phyloP scores from a whole-genome alignment of 2,113 vertebrate species.

The Lethenteron reissneri region DNA sequence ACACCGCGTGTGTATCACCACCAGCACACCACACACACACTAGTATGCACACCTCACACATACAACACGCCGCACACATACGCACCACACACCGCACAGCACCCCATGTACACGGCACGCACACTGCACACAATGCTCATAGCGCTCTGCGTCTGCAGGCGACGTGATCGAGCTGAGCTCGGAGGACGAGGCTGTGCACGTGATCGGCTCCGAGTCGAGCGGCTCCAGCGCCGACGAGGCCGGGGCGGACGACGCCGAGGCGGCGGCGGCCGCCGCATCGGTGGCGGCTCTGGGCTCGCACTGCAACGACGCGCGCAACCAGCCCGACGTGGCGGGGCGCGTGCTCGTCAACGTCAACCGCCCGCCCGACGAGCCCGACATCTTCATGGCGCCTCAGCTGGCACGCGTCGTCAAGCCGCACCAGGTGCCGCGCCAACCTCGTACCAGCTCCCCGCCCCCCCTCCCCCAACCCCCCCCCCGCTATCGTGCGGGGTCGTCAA shows the following conservation, averaged over 20 bases:
- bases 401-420: slow-evolving; percentile 88
- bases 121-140: background rate
- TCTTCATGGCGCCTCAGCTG: slow-evolving; percentile 73
- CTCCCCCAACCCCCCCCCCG: too few relatives aligned
- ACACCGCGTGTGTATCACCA: too few relatives aligned
- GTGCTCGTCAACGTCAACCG: slow-evolving; percentile 94
- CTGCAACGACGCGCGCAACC: slow-evolving; percentile 66
- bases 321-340: slow-evolving; percentile 54
- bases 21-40: too few relatives aligned
- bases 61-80: too few relatives aligned
- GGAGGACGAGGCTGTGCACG: slow-evolving; percentile 63
- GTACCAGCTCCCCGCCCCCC: too few relatives aligned
- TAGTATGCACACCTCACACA: too few relatives aligned
- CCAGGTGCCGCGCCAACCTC: slow-evolving; percentile 35
- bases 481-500: too few relatives aligned
- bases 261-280: slow-evolving; percentile 20
- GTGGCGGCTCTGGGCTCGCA: slow-evolving; percentile 44
- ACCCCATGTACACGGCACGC: too few relatives aligned
- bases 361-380: slow-evolving; percentile 70
- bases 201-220: slow-evolving; percentile 55
- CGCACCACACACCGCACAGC: too few relatives aligned
- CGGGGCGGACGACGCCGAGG: slow-evolving; percentile 58
- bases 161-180: slow-evolving; percentile 95
- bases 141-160: background rate
- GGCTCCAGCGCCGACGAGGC: slow-evolving; percentile 46